These are phyloP conservation scores for Poecilia gillii DNA, from an alignment of 2,797 vertebrate species.

Conservation along the genomic window DNA sequence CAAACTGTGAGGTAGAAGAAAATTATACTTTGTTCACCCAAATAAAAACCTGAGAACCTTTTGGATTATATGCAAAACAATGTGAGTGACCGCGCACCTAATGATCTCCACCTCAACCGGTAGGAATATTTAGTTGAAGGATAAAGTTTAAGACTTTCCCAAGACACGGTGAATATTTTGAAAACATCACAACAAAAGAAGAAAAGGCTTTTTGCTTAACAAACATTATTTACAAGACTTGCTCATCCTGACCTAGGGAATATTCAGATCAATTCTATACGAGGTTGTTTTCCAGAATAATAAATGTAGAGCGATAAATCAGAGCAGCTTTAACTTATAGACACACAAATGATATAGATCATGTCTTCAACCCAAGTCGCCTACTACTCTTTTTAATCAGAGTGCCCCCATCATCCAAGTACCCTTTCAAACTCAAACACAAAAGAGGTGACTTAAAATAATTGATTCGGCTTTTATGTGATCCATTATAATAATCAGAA, in stretches of 20 bases:
- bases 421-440: constrained; percentile 81
- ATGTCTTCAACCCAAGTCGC: constrained; percentile 72
- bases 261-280: constrained; percentile 74
- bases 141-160: not conserved
- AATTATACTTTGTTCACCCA: not conserved
- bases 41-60: not conserved
- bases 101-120: not conserved
- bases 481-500: constrained; percentile 80
- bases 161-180: not conserved
- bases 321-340: constrained; percentile 74
- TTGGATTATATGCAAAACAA: not conserved
- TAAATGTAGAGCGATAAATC: constrained; percentile 79
- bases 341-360: constrained; percentile 81
- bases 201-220: constrained; percentile 5
- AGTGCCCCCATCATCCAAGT: constrained; percentile 63
- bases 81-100: not conserved
- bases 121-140: not conserved
- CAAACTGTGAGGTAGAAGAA: not conserved
- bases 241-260: constrained; percentile 57
- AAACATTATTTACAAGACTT: constrained; percentile 48
- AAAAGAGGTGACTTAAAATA: constrained; percentile 82
- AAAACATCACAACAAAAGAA: not conserved
- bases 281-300: constrained; percentile 79
- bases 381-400: constrained; percentile 81
- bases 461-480: constrained; percentile 81